Conservation (phyloP, 1,140 invertebrate genomes). For the Drosophila truncata region DNA sequence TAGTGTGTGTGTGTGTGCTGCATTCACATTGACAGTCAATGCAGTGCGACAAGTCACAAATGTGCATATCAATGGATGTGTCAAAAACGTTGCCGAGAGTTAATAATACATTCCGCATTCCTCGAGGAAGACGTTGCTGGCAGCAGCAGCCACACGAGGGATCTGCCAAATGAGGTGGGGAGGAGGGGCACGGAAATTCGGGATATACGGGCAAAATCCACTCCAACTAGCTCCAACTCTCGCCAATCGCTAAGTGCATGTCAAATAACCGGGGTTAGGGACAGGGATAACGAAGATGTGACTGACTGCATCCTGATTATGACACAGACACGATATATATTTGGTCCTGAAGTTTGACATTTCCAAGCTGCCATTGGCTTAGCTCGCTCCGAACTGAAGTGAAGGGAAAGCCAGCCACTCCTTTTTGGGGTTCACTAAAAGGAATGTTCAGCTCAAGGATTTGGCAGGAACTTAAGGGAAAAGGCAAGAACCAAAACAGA, state of each 20-base stretch:
- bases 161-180: conserved; percentile 1
- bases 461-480: neutral
- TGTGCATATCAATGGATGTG: conserved; percentile 72
- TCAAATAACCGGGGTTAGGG: conserved; percentile 37
- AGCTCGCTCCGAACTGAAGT: neutral
- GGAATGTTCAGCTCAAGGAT: neutral
- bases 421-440: conserved; percentile 10
- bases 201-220: conserved; percentile 35
- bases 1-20: conserved; percentile 16
- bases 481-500: neutral
- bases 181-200: neutral
- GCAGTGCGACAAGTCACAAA: conserved; percentile 69
- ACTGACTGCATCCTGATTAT: conserved; percentile 57
- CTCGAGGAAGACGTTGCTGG: conserved; percentile 18
- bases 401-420: conserved; percentile 18
- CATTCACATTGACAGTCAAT: conserved; percentile 52
- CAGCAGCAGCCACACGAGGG: conserved; percentile 11
- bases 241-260: conserved; percentile 53
- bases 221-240: conserved; percentile 42
- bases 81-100: conserved; percentile 65
- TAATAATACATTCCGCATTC: conserved; percentile 59
- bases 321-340: conserved; percentile 49
- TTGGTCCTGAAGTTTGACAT: conserved; percentile 40
- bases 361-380: conserved; percentile 26
- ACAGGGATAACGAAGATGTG: conserved; percentile 26